A percentile compares a stretch with the other conserved stretches of the same genome.
phyloP scores from a whole-genome alignment of 2,113 vertebrate species.

The Sorex fumeus region DNA sequence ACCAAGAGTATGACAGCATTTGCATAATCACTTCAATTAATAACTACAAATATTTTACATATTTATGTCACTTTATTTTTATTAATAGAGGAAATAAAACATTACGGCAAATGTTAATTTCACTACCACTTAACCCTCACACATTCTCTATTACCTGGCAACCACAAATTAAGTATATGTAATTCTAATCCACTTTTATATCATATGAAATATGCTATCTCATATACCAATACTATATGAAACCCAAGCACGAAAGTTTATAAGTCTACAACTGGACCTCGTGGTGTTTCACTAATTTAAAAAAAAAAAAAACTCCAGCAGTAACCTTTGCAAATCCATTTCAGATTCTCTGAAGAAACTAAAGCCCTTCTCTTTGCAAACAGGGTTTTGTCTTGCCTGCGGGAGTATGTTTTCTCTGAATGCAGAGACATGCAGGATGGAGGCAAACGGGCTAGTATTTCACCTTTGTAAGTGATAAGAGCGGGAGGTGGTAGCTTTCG shows the following conservation, averaged over 20 bases:
- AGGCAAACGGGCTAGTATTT: constrained; percentile 58
- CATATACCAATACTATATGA: not conserved
- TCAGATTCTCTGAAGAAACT: constrained; percentile 19
- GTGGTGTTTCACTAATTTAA: too few relatives aligned
- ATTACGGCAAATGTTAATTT: not conserved
- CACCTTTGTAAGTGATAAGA: constrained; percentile 75
- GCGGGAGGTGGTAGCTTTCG: constrained; percentile 41
- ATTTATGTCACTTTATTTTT: constrained; percentile 45
- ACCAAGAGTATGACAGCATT: not conserved
- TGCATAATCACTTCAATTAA: not conserved
- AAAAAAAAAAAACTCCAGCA: too few relatives aligned
- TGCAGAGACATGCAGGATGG: not conserved
- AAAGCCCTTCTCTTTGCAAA: constrained; percentile 1
- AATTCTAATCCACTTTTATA: not conserved
- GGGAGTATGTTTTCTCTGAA: not conserved
- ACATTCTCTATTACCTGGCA: not conserved
- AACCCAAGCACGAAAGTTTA: too few relatives aligned
- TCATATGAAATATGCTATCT: not conserved
- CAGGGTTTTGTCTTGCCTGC: not conserved
- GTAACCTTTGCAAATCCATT: constrained; percentile 34
- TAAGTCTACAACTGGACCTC: too few relatives aligned
- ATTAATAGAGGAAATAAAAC: constrained; percentile 4
- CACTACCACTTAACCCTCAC: fast-evolving
- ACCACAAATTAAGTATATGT: not conserved
- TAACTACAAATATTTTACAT: not conserved